phyloP scores from a whole-genome alignment of 2,797 vertebrate species.

The Syncerus caffer region DNA sequence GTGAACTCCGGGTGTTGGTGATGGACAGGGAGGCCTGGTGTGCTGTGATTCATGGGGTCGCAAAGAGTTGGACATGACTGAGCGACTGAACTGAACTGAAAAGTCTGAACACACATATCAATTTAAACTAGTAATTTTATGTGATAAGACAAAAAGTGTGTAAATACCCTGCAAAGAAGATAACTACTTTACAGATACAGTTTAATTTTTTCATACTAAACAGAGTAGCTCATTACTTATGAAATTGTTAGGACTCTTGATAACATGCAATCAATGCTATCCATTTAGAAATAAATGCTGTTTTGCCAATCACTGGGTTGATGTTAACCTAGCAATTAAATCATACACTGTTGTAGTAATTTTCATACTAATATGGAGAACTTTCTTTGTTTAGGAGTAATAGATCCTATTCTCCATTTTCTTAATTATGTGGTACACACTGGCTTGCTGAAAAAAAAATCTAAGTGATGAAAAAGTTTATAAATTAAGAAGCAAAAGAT shows the following conservation, averaged over 20 bases:
- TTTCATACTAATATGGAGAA: not conserved
- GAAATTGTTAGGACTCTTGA: not conserved
- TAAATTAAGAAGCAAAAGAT: not conserved
- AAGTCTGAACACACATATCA: not conserved
- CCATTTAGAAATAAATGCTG: not conserved
- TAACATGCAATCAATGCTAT: not conserved
- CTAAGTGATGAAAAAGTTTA: not conserved
- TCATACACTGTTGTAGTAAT: not conserved
- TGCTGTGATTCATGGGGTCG: no score
- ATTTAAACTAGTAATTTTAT: not conserved
- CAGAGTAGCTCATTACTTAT: not conserved
- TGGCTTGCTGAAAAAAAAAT: constrained; percentile 13
- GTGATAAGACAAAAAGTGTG: not conserved
- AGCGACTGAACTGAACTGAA: no score
- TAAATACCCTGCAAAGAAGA: not conserved
- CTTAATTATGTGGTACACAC: not conserved
- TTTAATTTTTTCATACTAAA: not conserved
- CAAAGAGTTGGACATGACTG: no score
- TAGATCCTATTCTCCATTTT: not conserved
- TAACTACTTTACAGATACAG: not conserved
- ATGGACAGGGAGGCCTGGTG: no score
- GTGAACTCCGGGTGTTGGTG: no score
- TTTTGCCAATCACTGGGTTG: not conserved
- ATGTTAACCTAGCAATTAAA: not conserved
- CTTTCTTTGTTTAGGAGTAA: not conserved